phyloP scores from a whole-genome alignment of 1,140 invertebrate species.

The Sminthurinus signatus region DNA sequence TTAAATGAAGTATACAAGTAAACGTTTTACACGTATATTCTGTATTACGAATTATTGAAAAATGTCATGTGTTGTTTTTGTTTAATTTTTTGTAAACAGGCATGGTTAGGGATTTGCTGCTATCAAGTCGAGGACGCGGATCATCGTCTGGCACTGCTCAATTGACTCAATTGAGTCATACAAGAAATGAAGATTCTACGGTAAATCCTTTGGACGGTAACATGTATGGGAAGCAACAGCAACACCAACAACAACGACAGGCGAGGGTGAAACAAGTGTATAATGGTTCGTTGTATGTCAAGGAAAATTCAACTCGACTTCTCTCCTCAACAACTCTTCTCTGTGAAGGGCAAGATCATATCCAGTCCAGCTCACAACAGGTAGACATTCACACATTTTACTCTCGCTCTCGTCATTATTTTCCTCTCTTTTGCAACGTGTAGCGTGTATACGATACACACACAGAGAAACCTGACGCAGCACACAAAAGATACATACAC shows the following conservation, averaged over 20 bases:
- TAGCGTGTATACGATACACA: no score
- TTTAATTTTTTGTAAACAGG: conserved; percentile 4
- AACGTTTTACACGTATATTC: no score
- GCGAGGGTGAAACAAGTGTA: conserved; percentile 37
- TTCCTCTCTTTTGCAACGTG: conserved; percentile 4
- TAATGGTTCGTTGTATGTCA: conserved; percentile 42
- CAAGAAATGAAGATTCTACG: background rate
- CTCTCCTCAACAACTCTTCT: no score
- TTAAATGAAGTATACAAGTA: no score
- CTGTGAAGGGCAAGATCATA: conserved; percentile 41
- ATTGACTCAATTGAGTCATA: no score
- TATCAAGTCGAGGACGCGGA: conserved; percentile 31
- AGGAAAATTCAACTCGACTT: conserved; percentile 26
- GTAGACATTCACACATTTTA: conserved; percentile 20
- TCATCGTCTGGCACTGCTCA: background rate
- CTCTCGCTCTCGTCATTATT: background rate
- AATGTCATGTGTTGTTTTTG: background rate
- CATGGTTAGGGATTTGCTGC: conserved; percentile 29
- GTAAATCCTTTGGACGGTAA: conserved; percentile 14
- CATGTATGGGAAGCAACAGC: background rate
- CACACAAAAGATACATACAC: background rate
- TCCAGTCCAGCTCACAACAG: conserved; percentile 31
- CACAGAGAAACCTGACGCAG: no score
- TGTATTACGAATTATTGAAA: no score
- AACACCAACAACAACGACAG: conserved; percentile 17